Percentiles rank a stretch among this genome's conserved stretches.
These are phyloP conservation scores for Caiman crocodilus DNA, from an alignment of 2,797 vertebrate species.

Conservation along the genomic window DNA sequence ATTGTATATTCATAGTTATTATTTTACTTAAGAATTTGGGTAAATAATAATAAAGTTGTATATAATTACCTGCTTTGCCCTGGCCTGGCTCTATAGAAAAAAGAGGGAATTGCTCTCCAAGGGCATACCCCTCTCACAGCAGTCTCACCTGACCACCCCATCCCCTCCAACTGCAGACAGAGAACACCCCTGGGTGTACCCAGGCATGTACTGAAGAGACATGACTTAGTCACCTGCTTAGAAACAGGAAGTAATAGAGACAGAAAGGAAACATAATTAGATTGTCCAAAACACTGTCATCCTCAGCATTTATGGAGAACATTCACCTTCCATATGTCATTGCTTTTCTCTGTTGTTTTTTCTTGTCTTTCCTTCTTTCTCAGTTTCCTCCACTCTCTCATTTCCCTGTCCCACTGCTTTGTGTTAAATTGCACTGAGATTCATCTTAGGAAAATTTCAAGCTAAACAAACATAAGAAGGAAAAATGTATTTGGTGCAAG, in stretches of 20 bases:
- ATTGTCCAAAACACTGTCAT: not conserved
- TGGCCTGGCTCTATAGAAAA: too few species aligned
- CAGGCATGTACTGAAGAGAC: not conserved
- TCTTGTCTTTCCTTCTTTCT: not conserved
- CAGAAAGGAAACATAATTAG: not conserved
- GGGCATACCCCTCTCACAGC: too few species aligned
- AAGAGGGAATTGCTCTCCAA: too few species aligned
- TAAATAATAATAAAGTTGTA: too few species aligned
- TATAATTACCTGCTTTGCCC: too few species aligned
- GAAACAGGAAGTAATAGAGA: not conserved
- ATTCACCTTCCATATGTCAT: not conserved
- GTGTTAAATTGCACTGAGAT: not conserved
- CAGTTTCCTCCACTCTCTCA: accelerated
- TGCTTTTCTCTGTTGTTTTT: not conserved
- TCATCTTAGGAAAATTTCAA: not conserved
- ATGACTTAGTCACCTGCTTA: not conserved
- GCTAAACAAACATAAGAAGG: not conserved
- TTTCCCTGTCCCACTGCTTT: not conserved
- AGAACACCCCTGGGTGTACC: too few species aligned
- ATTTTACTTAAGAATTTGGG: too few species aligned
- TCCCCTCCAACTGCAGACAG: too few species aligned
- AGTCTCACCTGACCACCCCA: too few species aligned
- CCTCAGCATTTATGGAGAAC: not conserved
- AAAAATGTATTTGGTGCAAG: too few species aligned
- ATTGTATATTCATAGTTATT: too few species aligned